These are phyloP conservation scores for Solea solea DNA, from an alignment of 2,113 vertebrate species.

Conservation along the genomic window DNA sequence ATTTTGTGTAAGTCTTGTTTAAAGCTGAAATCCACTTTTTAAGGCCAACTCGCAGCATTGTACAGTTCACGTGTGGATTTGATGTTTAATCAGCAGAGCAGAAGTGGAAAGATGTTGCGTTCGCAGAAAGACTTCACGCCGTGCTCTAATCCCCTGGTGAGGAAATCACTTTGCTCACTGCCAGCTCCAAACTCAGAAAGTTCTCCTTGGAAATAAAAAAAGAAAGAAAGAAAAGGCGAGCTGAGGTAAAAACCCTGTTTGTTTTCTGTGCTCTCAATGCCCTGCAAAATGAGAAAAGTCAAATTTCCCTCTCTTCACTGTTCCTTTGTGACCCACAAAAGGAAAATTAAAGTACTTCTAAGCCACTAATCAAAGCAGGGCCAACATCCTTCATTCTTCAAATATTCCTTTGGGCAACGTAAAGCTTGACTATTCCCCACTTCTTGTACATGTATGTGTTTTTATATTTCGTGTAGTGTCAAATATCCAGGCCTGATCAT, in stretches of 20 bases:
- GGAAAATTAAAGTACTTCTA: conserved; percentile 20
- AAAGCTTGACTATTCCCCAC: too few relatives aligned
- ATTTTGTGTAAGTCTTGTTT: neutral
- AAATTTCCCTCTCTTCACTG: conserved; percentile 28
- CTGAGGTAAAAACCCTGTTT: conserved; percentile 41
- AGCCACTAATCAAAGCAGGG: too few relatives aligned
- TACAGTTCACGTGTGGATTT: conserved; percentile 13
- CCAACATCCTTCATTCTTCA: conserved; percentile 15
- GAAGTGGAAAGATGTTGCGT: conserved; percentile 39
- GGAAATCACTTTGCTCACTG: conserved; percentile 44
- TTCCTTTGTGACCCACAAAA: conserved; percentile 45
- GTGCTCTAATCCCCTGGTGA: conserved; percentile 38
- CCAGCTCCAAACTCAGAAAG: conserved; percentile 21
- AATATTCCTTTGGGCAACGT: too few relatives aligned
- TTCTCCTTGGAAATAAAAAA: conserved; percentile 56
- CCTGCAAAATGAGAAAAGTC: conserved; percentile 40
- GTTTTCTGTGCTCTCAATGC: conserved; percentile 17
- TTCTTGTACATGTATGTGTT: too few relatives aligned
- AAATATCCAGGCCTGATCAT: too few relatives aligned
- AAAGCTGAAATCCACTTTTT: conserved; percentile 12
- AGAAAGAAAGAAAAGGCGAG: neutral
- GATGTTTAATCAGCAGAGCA: conserved; percentile 33
- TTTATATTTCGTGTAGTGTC: too few relatives aligned
- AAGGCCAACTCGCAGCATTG: neutral
- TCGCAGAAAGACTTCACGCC: conserved; percentile 14